phyloP scores from a whole-genome alignment of 2,888 invertebrate genomes.

The Campoplex nolae region DNA sequence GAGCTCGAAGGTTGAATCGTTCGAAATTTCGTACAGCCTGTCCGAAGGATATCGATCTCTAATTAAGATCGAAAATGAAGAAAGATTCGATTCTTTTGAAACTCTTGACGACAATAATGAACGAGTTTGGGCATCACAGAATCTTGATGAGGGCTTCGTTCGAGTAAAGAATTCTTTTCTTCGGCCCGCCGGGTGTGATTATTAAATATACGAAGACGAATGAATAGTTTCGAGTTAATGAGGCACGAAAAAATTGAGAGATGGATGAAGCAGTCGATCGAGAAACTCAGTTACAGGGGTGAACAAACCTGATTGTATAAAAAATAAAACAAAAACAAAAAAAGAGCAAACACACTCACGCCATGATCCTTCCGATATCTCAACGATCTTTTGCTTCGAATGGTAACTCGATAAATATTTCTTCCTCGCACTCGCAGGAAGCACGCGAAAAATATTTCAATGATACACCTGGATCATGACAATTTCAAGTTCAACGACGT shows the following conservation, averaged over 20 bases:
- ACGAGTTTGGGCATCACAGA: neutral
- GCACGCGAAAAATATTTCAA: constrained; percentile 42
- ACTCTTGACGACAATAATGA: neutral
- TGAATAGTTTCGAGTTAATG: constrained; percentile 16
- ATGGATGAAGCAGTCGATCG: constrained; percentile 24
- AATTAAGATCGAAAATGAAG: neutral
- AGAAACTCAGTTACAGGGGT: constrained; percentile 32
- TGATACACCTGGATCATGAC: constrained; percentile 43
- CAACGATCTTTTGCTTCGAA: constrained; percentile 8
- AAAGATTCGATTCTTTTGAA: neutral
- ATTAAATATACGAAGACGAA: neutral
- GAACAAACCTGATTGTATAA: constrained; percentile 34
- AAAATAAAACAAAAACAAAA: constrained; percentile 1
- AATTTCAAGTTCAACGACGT: constrained; percentile 6
- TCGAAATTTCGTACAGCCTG: neutral
- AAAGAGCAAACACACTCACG: constrained; percentile 45
- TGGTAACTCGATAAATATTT: constrained; percentile 14
- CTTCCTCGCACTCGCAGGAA: constrained; percentile 34
- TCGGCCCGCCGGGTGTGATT: neutral
- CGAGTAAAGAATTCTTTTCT: neutral
- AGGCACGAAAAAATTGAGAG: constrained; percentile 19
- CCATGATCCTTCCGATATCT: constrained; percentile 43
- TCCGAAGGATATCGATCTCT: neutral
- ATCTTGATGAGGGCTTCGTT: neutral
- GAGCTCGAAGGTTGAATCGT: neutral